A percentile compares a stretch with the other conserved stretches of the same genome.
Evolutionary conservation across 2,797 vertebrate genomes (phyloP).

Genomic region (Myotis daubentonii): DNA sequence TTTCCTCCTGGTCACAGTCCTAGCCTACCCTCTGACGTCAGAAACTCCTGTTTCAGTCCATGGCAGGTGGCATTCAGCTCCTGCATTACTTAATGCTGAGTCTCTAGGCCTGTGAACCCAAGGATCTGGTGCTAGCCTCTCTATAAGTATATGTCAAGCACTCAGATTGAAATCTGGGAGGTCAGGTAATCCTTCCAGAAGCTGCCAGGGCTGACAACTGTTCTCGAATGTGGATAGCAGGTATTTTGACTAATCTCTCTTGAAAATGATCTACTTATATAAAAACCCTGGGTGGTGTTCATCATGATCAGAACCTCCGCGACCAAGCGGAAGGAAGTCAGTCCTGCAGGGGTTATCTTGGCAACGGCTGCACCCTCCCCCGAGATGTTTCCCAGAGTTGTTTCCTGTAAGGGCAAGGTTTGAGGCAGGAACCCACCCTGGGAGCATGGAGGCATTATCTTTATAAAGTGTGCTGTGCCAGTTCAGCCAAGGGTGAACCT

Average conservation of each 20-base stretch:
- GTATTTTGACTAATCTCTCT: conserved; percentile 63
- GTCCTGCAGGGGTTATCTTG: too few species aligned
- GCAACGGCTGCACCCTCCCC: too few species aligned
- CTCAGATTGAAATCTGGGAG: not conserved
- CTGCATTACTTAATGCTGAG: not conserved
- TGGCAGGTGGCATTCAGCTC: not conserved
- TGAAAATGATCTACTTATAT: conserved; percentile 56
- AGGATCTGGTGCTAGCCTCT: not conserved
- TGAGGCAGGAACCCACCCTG: too few species aligned
- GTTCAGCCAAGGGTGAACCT: too few species aligned
- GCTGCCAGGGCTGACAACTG: not conserved
- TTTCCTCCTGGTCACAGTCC: not conserved
- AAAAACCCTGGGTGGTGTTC: too few species aligned
- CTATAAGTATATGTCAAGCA: not conserved
- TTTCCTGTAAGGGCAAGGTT: too few species aligned
- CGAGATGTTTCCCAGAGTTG: too few species aligned
- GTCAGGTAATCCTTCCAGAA: conserved; percentile 4
- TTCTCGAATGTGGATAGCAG: conserved; percentile 47
- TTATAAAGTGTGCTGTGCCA: too few species aligned
- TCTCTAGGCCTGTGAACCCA: not conserved
- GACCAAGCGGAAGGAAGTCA: too few species aligned
- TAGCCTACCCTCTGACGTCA: not conserved
- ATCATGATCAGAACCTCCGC: too few species aligned
- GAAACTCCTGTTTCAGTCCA: not conserved
- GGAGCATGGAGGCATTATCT: too few species aligned